Conservation (phyloP, 1,140 invertebrate genomes). For the Saccostrea cuccullata region DNA sequence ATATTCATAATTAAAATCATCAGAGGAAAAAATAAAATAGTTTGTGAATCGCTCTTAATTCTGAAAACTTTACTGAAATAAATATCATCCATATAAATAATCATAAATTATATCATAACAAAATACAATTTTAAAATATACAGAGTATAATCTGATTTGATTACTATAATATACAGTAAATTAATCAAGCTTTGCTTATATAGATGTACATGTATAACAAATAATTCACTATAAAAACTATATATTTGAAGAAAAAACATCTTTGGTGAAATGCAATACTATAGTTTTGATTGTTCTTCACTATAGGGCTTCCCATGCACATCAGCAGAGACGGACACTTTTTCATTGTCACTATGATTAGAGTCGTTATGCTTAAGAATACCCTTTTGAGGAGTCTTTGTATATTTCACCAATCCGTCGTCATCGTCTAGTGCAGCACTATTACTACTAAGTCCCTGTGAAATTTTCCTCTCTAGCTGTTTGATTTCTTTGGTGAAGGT, state of each 20-base stretch:
- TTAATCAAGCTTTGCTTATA: not conserved
- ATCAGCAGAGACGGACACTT: not conserved
- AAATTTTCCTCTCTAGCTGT: constrained; percentile 17
- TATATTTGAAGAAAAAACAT: not conserved
- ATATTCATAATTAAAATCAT: too few relatives aligned
- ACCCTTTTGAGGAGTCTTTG: not conserved
- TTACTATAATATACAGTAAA: not conserved
- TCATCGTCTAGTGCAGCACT: not conserved
- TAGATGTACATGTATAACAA: not conserved
- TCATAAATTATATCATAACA: not conserved
- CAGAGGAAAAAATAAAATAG: not conserved
- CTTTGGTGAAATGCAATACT: constrained; percentile 10
- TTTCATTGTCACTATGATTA: not conserved
- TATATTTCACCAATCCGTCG: not conserved
- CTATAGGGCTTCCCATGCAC: not conserved
- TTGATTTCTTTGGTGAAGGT: constrained; percentile 37
- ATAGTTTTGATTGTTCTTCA: not conserved
- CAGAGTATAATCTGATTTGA: not conserved
- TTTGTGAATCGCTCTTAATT: not conserved
- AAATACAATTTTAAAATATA: not conserved
- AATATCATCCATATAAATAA: not conserved
- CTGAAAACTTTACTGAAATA: too few relatives aligned
- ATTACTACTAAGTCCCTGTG: not conserved
- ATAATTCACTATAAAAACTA: not conserved
- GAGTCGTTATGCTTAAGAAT: constrained; percentile 4